phyloP scores from a whole-genome alignment of 2,888 invertebrate genomes.

The Ernsta delagoae region DNA sequence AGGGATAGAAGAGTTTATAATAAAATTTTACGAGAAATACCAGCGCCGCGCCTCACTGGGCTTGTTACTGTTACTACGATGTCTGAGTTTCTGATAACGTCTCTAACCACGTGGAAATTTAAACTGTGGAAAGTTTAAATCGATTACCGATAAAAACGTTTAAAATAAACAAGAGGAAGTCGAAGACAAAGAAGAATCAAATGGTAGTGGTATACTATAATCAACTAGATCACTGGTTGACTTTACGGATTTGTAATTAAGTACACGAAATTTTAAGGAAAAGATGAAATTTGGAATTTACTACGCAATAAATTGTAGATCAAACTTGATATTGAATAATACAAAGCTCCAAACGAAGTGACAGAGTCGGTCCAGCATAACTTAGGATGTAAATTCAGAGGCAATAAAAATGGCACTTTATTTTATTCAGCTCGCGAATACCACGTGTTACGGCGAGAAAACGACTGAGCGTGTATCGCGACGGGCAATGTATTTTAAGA shows the following conservation, averaged over 20 bases:
- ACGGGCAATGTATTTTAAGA: constrained; percentile 40
- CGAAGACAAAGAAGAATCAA: too few species aligned
- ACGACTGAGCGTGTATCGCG: constrained; percentile 19
- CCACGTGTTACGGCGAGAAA: constrained; percentile 21
- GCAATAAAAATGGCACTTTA: constrained; percentile 20
- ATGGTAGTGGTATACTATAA: too few species aligned
- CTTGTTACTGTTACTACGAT: background rate
- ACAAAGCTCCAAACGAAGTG: background rate
- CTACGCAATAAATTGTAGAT: too few species aligned
- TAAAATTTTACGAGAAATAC: constrained; percentile 28
- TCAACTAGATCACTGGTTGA: too few species aligned
- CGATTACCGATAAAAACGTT: too few species aligned
- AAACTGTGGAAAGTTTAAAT: too few species aligned
- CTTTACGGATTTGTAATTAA: too few species aligned
- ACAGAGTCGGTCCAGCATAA: background rate
- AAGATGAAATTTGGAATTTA: too few species aligned
- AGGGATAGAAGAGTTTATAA: constrained; percentile 4
- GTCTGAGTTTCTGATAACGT: constrained; percentile 8
- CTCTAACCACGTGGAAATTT: constrained; percentile 11
- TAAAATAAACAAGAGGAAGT: too few species aligned
- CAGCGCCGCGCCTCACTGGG: constrained; percentile 18
- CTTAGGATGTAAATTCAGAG: constrained; percentile 5
- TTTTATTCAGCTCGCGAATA: constrained; percentile 24
- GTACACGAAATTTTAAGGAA: too few species aligned
- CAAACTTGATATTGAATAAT: background rate